Percentiles rank a stretch among this genome's conserved stretches.
Conservation (phyloP, 2,113 vertebrate species). For the Onychorhynchus coronatus region DNA sequence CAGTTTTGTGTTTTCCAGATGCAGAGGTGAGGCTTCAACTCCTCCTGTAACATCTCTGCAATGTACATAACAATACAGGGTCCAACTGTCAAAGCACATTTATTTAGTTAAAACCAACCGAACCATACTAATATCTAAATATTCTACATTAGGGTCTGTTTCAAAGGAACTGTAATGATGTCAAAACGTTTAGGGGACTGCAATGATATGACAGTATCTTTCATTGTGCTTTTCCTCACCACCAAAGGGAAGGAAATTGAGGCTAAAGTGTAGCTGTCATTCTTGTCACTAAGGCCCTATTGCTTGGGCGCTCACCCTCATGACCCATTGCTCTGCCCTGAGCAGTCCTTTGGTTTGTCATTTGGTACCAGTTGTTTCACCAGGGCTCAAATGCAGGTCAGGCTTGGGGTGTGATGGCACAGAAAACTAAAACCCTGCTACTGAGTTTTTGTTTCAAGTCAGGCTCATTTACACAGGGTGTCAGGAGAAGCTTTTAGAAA, state of each 20-base stretch:
- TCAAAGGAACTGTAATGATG: background rate
- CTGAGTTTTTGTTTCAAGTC: slow-evolving; percentile 46
- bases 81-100: background rate
- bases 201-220: background rate
- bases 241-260: background rate
- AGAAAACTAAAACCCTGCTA: slow-evolving; percentile 33
- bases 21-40: background rate
- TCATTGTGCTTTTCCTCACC: background rate
- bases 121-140: background rate
- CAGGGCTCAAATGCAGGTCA: background rate
- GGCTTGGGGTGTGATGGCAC: background rate
- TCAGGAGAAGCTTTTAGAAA: slow-evolving; percentile 43
- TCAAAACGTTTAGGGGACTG: background rate
- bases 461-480: slow-evolving; percentile 33
- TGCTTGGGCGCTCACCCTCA: background rate
- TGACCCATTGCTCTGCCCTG: background rate
- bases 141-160: background rate
- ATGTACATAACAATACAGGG: background rate
- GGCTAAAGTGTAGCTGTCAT: background rate
- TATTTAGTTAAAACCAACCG: background rate
- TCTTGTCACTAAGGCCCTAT: background rate
- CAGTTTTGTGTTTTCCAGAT: background rate
- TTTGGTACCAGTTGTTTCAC: background rate
- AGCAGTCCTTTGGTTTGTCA: background rate
- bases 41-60: background rate